Evolutionary conservation across 1,140 invertebrate species (phyloP), one percentile per base, ranked within the genome.

Genomic region (Sesamia nonagrioides): DNA sequence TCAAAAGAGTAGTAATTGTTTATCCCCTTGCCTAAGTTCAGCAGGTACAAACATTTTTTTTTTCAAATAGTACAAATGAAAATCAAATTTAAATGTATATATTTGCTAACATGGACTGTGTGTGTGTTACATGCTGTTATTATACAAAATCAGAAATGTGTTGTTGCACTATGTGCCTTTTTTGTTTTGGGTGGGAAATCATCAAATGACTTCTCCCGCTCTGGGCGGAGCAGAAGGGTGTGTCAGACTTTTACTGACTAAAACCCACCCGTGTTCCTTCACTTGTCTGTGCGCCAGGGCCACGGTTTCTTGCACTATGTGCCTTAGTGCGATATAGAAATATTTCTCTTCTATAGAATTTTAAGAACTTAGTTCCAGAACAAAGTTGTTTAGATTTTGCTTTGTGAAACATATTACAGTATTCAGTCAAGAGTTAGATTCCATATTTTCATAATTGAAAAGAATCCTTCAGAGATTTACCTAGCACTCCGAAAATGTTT

Each of bases 1-100:
- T 68, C 42, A 68, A 48, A 63, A 63, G 60, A 48, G 63, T 68
- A 68, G 27, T 48, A 68, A 48, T 68, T 68, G 63, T 68, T 68
- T 68, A 48, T 48, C 63, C 27, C 37, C n/a, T n/a, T 18, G 35
- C 37, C n/a, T 42, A 63, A 63, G 35, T 40, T 42, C n/a, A 17
- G 33, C 60, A 17, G 60, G 42, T 63, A 40, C 27, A 11, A 56
- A 42, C 42, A n/a, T 42, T 56, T 21, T 21, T 21, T 21, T 56
- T 17, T 27, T 5, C 7, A 5, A 40, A 5, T 40, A 40, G 37
- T 56, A 21, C 52, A 56, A 54, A 37, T 40, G 58, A 61, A 61
- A 40, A 61, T 61, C 35, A 15, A 15, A 17, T 17, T 40, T 40
- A n/a, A 61, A 61, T n/a, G n/a, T n/a, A n/a, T n/a, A n/a, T n/a